These are phyloP conservation scores for Chaetura pelagica DNA, from an alignment of 2,113 vertebrate genomes.

Conservation along the genomic window DNA sequence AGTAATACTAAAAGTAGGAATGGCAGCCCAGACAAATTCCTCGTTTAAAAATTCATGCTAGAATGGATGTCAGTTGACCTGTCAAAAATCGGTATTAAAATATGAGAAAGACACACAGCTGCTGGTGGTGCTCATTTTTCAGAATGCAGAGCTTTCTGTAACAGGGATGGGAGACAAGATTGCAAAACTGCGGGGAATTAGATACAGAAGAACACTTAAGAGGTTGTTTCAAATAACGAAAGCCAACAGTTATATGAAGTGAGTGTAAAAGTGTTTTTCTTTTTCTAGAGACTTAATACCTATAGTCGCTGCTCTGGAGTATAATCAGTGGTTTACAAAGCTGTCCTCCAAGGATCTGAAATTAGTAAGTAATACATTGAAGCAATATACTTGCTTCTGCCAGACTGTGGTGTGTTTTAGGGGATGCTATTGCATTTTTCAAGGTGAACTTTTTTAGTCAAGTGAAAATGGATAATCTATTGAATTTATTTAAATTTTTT, in stretches of 20 bases:
- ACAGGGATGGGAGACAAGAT: neutral
- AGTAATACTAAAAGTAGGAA: slow-evolving; percentile 8
- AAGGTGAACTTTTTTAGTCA: neutral
- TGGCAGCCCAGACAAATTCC: slow-evolving; percentile 44
- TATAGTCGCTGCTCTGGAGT: slow-evolving; percentile 94
- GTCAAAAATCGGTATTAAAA: neutral
- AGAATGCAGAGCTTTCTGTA: neutral
- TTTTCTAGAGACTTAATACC: slow-evolving; percentile 92
- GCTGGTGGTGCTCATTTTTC: neutral
- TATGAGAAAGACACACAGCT: neutral
- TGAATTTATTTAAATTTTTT: neutral
- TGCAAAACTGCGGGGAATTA: neutral
- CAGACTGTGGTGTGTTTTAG: neutral
- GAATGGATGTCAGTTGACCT: neutral
- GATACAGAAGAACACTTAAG: neutral
- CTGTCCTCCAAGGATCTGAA: slow-evolving; percentile 94
- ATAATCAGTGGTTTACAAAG: slow-evolving; percentile 98
- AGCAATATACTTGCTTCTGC: neutral
- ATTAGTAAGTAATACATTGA: slow-evolving; percentile 84
- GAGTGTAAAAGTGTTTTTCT: slow-evolving; percentile 62
- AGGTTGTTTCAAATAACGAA: neutral
- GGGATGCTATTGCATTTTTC: neutral
- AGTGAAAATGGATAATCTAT: neutral
- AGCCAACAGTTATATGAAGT: neutral
- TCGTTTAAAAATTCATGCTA: slow-evolving; percentile 26